Evolutionary conservation across 2,113 vertebrate species (phyloP).

Genomic region (Chloropsis hardwickii): DNA sequence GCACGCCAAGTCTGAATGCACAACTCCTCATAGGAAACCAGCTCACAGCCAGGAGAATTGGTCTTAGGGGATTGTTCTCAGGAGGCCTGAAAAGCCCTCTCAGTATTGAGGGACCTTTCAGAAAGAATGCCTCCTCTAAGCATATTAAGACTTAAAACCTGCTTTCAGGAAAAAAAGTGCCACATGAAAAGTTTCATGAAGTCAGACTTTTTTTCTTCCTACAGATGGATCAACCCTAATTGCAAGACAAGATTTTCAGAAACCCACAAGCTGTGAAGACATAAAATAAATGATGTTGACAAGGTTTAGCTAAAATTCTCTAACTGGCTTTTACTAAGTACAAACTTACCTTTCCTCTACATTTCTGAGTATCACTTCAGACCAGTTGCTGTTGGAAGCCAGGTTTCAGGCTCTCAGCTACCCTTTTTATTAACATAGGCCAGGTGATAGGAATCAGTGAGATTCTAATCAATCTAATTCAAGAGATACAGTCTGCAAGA

Average conservation of each 20-base stretch:
- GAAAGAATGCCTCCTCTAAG: constrained; percentile 4
- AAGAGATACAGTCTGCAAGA: background rate
- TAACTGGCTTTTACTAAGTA: background rate
- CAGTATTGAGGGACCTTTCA: background rate
- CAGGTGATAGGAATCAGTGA: background rate
- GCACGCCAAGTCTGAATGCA: background rate
- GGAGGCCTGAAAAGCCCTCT: background rate
- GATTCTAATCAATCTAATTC: background rate
- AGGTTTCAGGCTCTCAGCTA: background rate
- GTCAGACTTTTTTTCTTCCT: background rate
- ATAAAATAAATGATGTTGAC: background rate
- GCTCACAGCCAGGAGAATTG: background rate
- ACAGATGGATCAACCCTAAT: background rate
- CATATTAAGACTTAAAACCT: background rate
- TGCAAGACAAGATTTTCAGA: background rate
- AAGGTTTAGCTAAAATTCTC: background rate
- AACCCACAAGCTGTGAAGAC: background rate
- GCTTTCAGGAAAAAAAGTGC: background rate
- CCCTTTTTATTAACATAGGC: background rate
- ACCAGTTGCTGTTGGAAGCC: background rate
- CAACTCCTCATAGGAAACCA: background rate
- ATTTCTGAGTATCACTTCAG: background rate
- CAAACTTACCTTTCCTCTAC: background rate
- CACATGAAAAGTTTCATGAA: background rate
- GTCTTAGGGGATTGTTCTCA: background rate